Evolutionary conservation across 2,113 vertebrate species (phyloP).

Genomic region (Lepus europaeus): DNA sequence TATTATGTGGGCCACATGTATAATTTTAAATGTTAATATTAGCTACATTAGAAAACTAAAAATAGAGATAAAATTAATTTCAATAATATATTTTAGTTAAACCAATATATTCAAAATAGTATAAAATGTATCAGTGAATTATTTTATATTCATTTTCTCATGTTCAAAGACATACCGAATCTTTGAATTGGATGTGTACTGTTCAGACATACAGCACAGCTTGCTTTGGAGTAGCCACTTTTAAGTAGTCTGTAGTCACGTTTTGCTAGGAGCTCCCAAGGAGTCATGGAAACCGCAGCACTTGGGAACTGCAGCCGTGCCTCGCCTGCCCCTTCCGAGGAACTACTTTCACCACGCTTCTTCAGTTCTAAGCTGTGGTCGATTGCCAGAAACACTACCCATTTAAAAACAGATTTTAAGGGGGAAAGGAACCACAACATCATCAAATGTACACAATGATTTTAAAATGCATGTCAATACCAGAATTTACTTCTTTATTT

Average conservation of each 20-base stretch:
- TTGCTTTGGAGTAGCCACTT: background rate
- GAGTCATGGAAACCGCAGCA: no score
- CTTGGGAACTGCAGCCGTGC: background rate
- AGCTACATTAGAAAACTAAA: constrained; percentile 4
- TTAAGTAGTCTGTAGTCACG: background rate
- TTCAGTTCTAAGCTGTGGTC: background rate
- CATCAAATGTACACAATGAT: background rate
- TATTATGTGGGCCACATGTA: background rate
- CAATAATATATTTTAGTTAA: constrained; percentile 29
- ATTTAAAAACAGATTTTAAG: constrained; percentile 10
- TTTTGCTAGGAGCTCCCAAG: background rate
- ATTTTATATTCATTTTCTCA: constrained; percentile 23
- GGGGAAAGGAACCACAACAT: background rate
- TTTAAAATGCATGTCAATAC: background rate
- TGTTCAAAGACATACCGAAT: background rate
- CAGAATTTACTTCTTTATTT: constrained; percentile 39
- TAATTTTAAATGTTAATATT: background rate
- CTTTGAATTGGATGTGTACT: background rate
- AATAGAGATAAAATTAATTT: background rate
- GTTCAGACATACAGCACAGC: background rate
- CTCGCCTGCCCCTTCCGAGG: background rate
- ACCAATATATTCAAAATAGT: background rate
- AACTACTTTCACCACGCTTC: background rate
- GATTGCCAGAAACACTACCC: background rate
- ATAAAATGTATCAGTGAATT: background rate